These are phyloP conservation scores for Parasteatoda tepidariorum DNA, from an alignment of 1,140 invertebrate species.

Conservation along the genomic window DNA sequence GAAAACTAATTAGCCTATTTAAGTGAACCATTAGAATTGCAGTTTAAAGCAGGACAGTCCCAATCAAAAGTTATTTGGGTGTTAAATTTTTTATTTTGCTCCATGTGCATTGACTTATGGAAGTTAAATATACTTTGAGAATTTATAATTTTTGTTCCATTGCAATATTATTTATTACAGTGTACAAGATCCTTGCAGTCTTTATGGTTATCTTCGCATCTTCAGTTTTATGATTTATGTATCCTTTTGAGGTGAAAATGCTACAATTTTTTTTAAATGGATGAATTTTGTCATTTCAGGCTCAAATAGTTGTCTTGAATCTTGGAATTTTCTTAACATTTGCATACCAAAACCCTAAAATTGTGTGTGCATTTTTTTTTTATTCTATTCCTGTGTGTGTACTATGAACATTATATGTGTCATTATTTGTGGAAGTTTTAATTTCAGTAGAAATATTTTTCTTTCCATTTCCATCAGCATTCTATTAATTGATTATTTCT, in stretches of 20 bases:
- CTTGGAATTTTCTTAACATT: too few relatives aligned
- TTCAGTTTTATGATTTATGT: slow-evolving; percentile 52
- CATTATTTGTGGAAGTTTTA: too few relatives aligned
- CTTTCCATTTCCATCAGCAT: too few relatives aligned
- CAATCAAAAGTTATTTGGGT: background rate
- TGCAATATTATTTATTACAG: slow-evolving; percentile 17
- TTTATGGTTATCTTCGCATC: slow-evolving; percentile 30
- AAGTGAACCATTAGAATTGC: too few relatives aligned
- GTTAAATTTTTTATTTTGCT: background rate
- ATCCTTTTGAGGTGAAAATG: slow-evolving; percentile 9
- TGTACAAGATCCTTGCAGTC: slow-evolving; percentile 27
- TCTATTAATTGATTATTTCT: too few relatives aligned
- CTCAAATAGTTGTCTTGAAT: too few relatives aligned
- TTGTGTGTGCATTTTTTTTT: background rate
- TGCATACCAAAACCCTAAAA: too few relatives aligned
- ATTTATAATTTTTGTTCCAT: background rate
- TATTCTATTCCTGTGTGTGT: background rate
- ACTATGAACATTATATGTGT: too few relatives aligned
- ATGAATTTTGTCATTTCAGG: too few relatives aligned
- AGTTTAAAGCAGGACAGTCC: background rate
- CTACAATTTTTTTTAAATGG: background rate
- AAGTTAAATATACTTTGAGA: too few relatives aligned
- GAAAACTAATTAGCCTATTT: background rate
- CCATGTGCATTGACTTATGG: background rate
- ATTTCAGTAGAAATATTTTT: too few relatives aligned